Evolutionary conservation across 2,113 vertebrate species (phyloP).

Genomic region (Ophthalmolycus amberensis): DNA sequence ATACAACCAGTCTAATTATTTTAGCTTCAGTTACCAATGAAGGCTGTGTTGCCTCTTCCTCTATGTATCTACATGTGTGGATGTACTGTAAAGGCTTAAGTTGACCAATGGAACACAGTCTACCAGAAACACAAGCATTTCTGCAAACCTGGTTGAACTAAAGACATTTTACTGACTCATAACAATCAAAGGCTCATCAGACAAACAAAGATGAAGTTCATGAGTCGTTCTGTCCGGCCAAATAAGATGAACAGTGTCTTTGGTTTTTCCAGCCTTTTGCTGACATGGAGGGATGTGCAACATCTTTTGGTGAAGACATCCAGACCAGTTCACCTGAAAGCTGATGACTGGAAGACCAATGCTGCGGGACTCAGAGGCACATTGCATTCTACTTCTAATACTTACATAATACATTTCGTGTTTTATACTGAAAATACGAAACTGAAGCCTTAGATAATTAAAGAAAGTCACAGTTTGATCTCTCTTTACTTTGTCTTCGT

Average conservation of each 20-base stretch:
- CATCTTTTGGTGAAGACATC: conserved; percentile 93
- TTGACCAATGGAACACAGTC: not conserved
- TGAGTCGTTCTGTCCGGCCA: not conserved
- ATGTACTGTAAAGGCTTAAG: not conserved
- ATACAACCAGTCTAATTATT: not conserved
- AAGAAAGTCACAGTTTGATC: not conserved
- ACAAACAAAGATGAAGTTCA: not conserved
- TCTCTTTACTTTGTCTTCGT: not conserved
- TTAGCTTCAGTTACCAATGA: not conserved
- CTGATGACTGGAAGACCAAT: conserved; percentile 92
- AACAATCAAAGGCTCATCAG: not conserved
- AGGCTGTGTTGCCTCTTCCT: not conserved
- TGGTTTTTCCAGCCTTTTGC: conserved; percentile 83
- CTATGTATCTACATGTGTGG: not conserved
- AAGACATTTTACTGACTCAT: not conserved
- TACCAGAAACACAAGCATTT: not conserved
- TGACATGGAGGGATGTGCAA: conserved; percentile 94
- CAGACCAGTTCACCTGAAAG: conserved; percentile 88
- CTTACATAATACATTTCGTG: conserved; percentile 14
- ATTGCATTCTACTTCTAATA: conserved; percentile 19
- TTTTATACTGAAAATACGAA: not conserved
- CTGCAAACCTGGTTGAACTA: conserved; percentile 1
- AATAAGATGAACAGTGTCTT: not conserved
- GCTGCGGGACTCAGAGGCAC: conserved; percentile 90
- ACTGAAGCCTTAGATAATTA: not conserved